A percentile compares a stretch with the other conserved stretches of the same genome.
These are phyloP conservation scores for Plestiodon gilberti DNA, from an alignment of 2,113 vertebrate species.

Conservation along the genomic window DNA sequence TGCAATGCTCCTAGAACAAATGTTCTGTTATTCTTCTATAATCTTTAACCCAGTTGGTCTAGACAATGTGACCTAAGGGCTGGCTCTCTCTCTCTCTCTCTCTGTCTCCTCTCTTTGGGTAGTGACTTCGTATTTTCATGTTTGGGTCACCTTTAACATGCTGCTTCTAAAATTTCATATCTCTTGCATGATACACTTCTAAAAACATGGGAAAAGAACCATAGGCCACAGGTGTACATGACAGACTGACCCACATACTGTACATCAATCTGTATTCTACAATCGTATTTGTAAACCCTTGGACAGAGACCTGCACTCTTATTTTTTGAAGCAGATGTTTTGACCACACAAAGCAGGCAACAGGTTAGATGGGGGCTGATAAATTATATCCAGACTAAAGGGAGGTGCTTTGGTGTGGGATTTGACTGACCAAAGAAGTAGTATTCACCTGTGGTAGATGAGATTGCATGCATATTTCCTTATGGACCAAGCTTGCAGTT, in stretches of 20 bases:
- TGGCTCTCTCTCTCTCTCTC: background rate
- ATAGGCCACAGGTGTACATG: background rate
- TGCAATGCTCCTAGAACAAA: constrained; percentile 17
- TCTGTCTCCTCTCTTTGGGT: fast-evolving
- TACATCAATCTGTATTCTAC: background rate
- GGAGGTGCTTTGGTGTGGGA: too few species aligned
- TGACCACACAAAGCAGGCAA: too few species aligned
- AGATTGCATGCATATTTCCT: too few species aligned
- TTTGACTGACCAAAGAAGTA: too few species aligned
- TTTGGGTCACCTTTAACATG: background rate
- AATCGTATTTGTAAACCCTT: background rate
- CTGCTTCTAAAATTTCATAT: constrained; percentile 1
- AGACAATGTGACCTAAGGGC: constrained; percentile 16
- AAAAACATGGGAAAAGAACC: background rate
- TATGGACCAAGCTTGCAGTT: too few species aligned
- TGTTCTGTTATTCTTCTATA: constrained; percentile 42
- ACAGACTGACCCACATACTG: background rate
- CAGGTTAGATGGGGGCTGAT: too few species aligned
- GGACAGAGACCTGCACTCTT: background rate
- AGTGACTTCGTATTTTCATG: background rate
- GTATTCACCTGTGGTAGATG: too few species aligned
- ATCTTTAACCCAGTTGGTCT: constrained; percentile 37
- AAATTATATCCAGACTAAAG: too few species aligned
- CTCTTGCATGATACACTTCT: background rate
- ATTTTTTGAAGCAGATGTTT: too few species aligned